Base-by-base conservation (phyloP, 2,888 invertebrate species). In the Thera britannica region DNA sequence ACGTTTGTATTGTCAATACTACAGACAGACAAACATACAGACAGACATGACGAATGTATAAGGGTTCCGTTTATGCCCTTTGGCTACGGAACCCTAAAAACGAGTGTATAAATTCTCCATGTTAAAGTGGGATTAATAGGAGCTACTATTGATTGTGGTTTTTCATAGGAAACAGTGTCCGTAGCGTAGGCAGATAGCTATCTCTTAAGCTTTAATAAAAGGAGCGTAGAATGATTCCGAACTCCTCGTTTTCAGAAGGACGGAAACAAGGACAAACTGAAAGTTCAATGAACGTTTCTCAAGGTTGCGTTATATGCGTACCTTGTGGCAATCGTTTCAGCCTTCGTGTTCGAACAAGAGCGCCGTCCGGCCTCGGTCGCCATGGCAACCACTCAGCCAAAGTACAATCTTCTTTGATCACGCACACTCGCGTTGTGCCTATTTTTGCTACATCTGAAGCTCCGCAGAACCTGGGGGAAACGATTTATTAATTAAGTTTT, bases 381-480 rank as follows among this genome's bases (percentile, higher is more conserved):
- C 95, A 95, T 64, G 94, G 92, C 60, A 95, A 86, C 95, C 95
- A 95, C 63, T 95, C 94, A 1, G 92, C 94, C 54, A 95, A 83
- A 2, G 85, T 83, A 75, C 95, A 95, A 77, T 95, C 94, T 71
- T 94, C 94, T 0, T 88, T 86, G 61, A 95, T 89, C 36, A 95
- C 90, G 75, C 95, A 95, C 12, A 94, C 92, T 7, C 94, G 86
- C 0, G 84, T 80, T 0, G 87, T 87, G 4, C 89, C 89, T n/a
- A 92, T 80, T 66, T 83, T 81, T 0, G 84, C 78, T 1, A 90
- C 71, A 0, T 81, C 77, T 2, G 83, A 76, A 1, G 84, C 64
- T 2, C 88, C 88, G 66, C 92, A 93, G 68, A 83, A 90, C 85
- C 92, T 93, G 62, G 6, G 12, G 52, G 4, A n/a, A 58, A 67